phyloP scores from a whole-genome alignment of 2,113 vertebrate genomes.

The Ornithorhynchus anatinus region DNA sequence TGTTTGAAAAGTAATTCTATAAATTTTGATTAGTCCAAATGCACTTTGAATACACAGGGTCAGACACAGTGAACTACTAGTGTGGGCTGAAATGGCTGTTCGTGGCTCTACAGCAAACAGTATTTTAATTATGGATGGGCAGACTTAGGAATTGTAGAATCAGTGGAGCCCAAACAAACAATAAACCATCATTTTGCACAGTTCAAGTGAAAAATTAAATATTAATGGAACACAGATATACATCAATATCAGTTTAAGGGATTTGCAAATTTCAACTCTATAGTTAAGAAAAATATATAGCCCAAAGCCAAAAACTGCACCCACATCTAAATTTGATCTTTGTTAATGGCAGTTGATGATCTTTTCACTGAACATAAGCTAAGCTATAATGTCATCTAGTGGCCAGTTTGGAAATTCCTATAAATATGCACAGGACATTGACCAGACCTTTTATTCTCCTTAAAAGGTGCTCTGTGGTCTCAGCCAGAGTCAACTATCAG shows the following conservation, averaged over 20 bases:
- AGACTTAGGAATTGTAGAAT: too few species aligned
- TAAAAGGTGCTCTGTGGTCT: too few species aligned
- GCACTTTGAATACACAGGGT: too few species aligned
- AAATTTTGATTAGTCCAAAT: too few species aligned
- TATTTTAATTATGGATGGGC: too few species aligned
- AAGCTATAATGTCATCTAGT: neutral
- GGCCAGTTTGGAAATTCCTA: neutral
- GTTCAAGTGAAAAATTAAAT: neutral
- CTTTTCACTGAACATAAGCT: neutral
- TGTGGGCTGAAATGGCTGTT: too few species aligned
- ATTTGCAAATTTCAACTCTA: neutral
- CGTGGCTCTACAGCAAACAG: too few species aligned
- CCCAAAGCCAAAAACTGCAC: neutral
- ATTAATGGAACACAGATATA: neutral
- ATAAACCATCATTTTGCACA: neutral
- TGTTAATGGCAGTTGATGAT: accelerated
- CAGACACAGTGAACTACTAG: too few species aligned
- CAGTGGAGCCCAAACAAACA: too few species aligned
- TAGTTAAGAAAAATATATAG: neutral
- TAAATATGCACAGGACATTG: accelerated
- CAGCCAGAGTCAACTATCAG: too few species aligned
- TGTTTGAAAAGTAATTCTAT: too few species aligned
- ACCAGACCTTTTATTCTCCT: neutral
- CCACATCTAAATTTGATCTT: neutral
- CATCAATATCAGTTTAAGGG: neutral